A percentile compares a stretch with the other conserved stretches of the same genome.
These are phyloP conservation scores for Sycobia sp. DNA, from an alignment of 1,140 invertebrate species.

Conservation along the genomic window DNA sequence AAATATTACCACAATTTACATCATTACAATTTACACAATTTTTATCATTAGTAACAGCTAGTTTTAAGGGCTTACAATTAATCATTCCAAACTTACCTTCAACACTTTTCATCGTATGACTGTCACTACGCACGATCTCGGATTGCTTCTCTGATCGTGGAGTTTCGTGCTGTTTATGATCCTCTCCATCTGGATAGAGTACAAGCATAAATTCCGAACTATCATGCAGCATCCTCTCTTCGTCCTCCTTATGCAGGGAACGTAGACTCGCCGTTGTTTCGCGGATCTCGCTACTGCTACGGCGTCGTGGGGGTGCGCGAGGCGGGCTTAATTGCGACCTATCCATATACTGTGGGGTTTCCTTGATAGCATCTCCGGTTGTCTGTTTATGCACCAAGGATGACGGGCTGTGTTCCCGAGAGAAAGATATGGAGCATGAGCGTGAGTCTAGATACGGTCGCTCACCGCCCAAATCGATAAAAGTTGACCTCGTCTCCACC, in stretches of 20 bases:
- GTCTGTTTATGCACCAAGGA: constrained; percentile 28
- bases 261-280: not conserved
- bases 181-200: constrained; percentile 67
- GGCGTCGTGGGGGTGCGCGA: not conserved
- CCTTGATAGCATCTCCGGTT: constrained; percentile 30
- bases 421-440: not conserved
- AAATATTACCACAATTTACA: too few species aligned
- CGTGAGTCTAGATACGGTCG: constrained; percentile 4
- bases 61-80: too few species aligned
- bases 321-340: not conserved
- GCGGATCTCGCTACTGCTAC: constrained; percentile 10
- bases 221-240: constrained; percentile 55
- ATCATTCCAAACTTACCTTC: not conserved
- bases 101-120: not conserved
- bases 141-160: not conserved
- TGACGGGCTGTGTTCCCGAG: constrained; percentile 38
- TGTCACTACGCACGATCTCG: not conserved
- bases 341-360: not conserved
- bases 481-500: constrained; percentile 18
- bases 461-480: constrained; percentile 32
- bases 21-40: too few species aligned
- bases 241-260: constrained; percentile 37
- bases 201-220: constrained; percentile 83
- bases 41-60: too few species aligned
- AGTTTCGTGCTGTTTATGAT: not conserved